phyloP scores from a whole-genome alignment of 2,888 invertebrate species.

The Proisotoma minuta region DNA sequence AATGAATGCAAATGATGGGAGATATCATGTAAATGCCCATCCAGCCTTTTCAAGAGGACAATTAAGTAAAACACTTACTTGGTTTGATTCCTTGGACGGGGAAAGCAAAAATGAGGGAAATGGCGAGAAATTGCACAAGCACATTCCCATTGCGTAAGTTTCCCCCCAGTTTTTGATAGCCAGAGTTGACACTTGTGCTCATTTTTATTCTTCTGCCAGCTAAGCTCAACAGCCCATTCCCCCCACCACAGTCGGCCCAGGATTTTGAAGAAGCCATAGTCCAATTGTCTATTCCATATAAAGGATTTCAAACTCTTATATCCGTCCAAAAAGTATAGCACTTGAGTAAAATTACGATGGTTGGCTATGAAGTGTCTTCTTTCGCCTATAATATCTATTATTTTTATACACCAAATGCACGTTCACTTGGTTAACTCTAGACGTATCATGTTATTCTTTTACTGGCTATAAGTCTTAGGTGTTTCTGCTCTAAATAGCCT shows the following conservation, averaged over 20 bases:
- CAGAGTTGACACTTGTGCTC: slow-evolving; percentile 10
- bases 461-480: too few species aligned
- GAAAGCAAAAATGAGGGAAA: neutral
- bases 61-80: slow-evolving; percentile 5
- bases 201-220: neutral
- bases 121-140: slow-evolving; percentile 11
- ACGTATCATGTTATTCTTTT: too few species aligned
- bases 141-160: slow-evolving; percentile 13
- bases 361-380: too few species aligned
- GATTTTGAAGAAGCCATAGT: neutral
- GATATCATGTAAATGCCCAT: neutral
- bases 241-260: neutral
- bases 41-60: neutral
- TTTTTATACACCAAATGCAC: too few species aligned
- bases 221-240: neutral
- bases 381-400: too few species aligned
- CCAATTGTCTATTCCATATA: neutral
- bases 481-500: neutral
- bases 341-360: too few species aligned
- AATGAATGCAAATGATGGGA: neutral
- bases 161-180: slow-evolving; percentile 8
- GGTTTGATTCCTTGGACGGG: slow-evolving; percentile 11
- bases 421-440: too few species aligned
- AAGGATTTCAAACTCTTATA: too few species aligned
- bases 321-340: too few species aligned